Conservation (phyloP, 1,140 invertebrate genomes). For the Zaprionus vittiger region DNA sequence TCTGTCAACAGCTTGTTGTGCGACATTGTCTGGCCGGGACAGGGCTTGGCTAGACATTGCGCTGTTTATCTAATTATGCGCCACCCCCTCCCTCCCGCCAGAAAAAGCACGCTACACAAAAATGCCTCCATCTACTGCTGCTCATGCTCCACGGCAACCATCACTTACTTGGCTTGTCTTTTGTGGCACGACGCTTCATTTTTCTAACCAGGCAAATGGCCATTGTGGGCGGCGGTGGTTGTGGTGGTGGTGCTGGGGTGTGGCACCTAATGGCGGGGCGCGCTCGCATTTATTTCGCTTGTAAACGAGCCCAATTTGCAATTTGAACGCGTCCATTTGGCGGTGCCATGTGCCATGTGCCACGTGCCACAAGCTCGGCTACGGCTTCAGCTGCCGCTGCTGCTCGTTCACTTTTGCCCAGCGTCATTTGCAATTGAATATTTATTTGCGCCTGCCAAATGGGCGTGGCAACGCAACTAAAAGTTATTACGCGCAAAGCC, state of each 20-base stretch:
- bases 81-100: background rate
- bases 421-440: constrained; percentile 71
- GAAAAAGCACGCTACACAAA: constrained; percentile 69
- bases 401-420: background rate
- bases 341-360: constrained; percentile 23
- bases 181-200: constrained; percentile 75
- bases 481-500: constrained; percentile 61
- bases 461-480: constrained; percentile 62
- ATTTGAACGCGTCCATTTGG: constrained; percentile 70
- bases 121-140: constrained; percentile 34
- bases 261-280: constrained; percentile 56
- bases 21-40: constrained; percentile 35
- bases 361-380: constrained; percentile 11
- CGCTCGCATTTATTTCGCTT: constrained; percentile 71
- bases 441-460: constrained; percentile 54
- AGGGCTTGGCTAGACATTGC: constrained; percentile 45
- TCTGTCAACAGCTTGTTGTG: constrained; percentile 76
- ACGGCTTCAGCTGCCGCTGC: background rate
- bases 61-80: constrained; percentile 78
- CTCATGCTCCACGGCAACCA: background rate
- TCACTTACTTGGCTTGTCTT: constrained; percentile 49
- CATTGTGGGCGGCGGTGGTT: background rate
- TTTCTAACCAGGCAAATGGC: constrained; percentile 59
- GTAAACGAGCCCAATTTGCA: constrained; percentile 77
- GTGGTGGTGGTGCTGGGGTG: constrained; percentile 1